Base-by-base conservation (phyloP, 2,797 vertebrate genomes). In the Benthosema pterotum region DNA sequence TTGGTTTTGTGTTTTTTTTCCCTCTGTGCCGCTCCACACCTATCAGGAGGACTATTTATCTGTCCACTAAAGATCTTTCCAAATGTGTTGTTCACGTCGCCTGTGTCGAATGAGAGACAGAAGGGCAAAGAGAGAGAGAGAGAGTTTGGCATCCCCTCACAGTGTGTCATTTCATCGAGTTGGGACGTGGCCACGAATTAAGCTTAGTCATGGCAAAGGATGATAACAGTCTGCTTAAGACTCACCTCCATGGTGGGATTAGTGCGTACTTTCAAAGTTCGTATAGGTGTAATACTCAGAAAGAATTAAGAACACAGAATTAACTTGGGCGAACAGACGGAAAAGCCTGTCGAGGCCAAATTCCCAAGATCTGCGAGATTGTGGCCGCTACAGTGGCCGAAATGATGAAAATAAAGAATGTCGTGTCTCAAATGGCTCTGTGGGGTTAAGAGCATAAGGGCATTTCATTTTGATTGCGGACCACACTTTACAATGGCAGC, bases 1-100 rank as follows among this genome's bases (percentile, higher is more conserved):
- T 86, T 5, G 22, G 1, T 25, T 25, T 67, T 77, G 78, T 83
- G 86, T 80, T 78, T 87, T 85, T 84, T 38, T 86, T 68, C 66
- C 73, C 74, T 83, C 75, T 52, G 65, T 53, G 65, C 73, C 77
- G 75, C 75, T 71, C 71, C 16, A 76, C 81, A 79, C 63, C 66
- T 75, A 65, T 68, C 63, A n/a, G n/a, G n/a, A n/a, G 76, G 69
- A 55, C 66, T 60, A 67, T 69, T 80, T 71, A 78, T 78, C 78
- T 74, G 65, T 74, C 71, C 69, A 65, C 54, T 59, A 62, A 66
- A 71, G 71, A 67, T 78, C 69, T 75, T 77, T 82, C 63, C 76
- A 63, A 72, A 82, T 71, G 65, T 81, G 68, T 72, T 80, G 79
- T 80, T 80, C 52, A 59, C 55, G 70, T 67, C 25, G 22, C 63